Conservation (phyloP, 2,888 invertebrate genomes). For the Standfussiana lucernea region DNA sequence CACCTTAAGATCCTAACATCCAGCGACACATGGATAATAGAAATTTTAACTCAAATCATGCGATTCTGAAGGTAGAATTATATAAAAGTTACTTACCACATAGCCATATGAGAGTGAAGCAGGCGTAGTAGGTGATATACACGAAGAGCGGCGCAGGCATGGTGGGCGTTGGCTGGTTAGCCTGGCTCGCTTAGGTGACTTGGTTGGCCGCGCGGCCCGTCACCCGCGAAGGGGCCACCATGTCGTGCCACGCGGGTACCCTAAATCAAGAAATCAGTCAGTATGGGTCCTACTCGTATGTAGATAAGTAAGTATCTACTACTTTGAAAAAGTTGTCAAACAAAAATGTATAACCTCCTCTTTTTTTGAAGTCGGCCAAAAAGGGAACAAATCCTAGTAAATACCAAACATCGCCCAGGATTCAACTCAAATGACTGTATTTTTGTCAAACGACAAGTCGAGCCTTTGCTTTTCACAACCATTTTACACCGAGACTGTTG, state of each 20-base stretch:
- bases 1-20: neutral
- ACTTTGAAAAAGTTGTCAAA: neutral
- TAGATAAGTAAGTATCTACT: neutral
- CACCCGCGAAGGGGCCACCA: slow-evolving; percentile 75
- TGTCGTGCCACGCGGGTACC: slow-evolving; percentile 65
- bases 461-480: neutral
- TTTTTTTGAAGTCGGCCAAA: neutral
- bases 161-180: slow-evolving; percentile 61
- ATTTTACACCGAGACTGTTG: too few relatives aligned
- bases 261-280: slow-evolving; percentile 17
- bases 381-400: neutral
- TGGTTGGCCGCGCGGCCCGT: slow-evolving; percentile 75
- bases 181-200: slow-evolving; percentile 77
- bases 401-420: neutral
- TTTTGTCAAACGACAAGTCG: neutral
- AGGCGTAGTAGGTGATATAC: slow-evolving; percentile 69
- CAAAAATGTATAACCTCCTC: neutral
- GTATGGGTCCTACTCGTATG: neutral
- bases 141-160: slow-evolving; percentile 80
- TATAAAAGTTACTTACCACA: slow-evolving; percentile 75
- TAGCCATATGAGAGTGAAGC: slow-evolving; percentile 76
- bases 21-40: neutral
- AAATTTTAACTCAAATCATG: neutral
- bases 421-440: neutral
- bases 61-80: neutral